Conservation (phyloP, 2,113 vertebrate species). For the Hyperopisus bebe region DNA sequence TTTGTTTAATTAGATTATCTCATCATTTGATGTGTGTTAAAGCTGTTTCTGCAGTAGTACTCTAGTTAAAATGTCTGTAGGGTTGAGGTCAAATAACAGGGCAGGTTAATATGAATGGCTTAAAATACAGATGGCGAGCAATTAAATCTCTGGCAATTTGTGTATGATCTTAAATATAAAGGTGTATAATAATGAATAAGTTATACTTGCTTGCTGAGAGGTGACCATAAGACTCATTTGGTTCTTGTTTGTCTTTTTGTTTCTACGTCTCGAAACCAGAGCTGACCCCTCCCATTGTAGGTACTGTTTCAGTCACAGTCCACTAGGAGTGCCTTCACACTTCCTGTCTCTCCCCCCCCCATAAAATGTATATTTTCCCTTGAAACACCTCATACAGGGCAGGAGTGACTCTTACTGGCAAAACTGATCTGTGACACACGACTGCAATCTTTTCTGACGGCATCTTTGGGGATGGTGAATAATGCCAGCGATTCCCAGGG, state of each 20-base stretch:
- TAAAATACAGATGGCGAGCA: not conserved
- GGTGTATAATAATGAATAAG: not conserved
- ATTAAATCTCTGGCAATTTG: not conserved
- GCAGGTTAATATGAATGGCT: not conserved
- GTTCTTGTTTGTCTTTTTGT: slow-evolving; percentile 17
- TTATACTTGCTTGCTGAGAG: not conserved
- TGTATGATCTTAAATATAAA: not conserved
- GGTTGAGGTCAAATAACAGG: not conserved
- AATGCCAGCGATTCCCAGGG: not conserved
- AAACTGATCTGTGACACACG: not conserved
- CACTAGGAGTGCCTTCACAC: not conserved
- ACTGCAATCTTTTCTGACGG: not conserved
- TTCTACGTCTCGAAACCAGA: slow-evolving; percentile 49
- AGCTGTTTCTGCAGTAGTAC: not conserved
- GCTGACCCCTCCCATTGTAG: slow-evolving; percentile 79
- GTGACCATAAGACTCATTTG: not conserved
- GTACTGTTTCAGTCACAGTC: slow-evolving; percentile 61
- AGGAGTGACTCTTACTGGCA: not conserved
- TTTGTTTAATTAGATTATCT: not conserved
- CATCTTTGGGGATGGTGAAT: not conserved
- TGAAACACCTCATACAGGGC: not conserved
- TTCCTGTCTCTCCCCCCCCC: not conserved
- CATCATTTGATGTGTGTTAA: not conserved
- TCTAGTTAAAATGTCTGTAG: not conserved
- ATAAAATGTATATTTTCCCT: not conserved